phyloP scores from a whole-genome alignment of 2,888 invertebrate genomes.

The Homarus gammarus region DNA sequence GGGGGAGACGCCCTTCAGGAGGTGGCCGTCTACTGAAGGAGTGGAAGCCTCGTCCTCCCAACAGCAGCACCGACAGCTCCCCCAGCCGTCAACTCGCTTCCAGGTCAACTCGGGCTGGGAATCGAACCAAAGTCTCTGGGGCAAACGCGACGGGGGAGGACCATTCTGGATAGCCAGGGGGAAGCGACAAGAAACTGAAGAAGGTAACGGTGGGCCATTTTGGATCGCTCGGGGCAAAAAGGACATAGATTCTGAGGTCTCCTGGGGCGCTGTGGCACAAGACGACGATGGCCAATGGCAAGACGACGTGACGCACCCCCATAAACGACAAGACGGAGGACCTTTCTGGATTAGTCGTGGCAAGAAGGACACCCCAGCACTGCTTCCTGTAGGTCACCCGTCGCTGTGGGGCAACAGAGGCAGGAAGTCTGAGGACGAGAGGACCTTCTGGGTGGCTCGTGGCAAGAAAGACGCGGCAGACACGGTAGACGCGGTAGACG shows the following conservation, averaged over 20 bases:
- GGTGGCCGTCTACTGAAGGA: not conserved
- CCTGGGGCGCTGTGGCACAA: conserved; percentile 20
- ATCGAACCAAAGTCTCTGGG: conserved; percentile 55
- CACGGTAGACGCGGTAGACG: not conserved
- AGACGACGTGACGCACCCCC: not conserved
- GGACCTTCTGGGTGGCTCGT: conserved; percentile 50
- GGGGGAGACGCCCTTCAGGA: conserved; percentile 30
- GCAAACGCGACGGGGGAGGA: conserved; percentile 41
- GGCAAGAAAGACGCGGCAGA: conserved; percentile 35
- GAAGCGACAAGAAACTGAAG: conserved; percentile 12
- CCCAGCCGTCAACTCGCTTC: not conserved
- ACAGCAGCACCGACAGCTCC: not conserved
- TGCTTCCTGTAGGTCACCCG: not conserved
- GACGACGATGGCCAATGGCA: not conserved
- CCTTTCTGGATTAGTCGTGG: conserved; percentile 60
- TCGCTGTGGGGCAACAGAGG: conserved; percentile 23
- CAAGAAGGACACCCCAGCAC: conserved; percentile 16
- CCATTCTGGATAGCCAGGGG: conserved; percentile 60
- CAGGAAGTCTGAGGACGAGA: conserved; percentile 26
- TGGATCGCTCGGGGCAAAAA: not conserved
- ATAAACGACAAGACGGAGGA: conserved; percentile 37
- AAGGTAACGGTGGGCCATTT: conserved; percentile 3
- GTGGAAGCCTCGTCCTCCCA: not conserved
- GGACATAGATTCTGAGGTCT: not conserved
- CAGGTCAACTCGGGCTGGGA: conserved; percentile 54